These are phyloP conservation scores for Procavia capensis DNA, from an alignment of 2,113 vertebrate genomes.

Conservation along the genomic window DNA sequence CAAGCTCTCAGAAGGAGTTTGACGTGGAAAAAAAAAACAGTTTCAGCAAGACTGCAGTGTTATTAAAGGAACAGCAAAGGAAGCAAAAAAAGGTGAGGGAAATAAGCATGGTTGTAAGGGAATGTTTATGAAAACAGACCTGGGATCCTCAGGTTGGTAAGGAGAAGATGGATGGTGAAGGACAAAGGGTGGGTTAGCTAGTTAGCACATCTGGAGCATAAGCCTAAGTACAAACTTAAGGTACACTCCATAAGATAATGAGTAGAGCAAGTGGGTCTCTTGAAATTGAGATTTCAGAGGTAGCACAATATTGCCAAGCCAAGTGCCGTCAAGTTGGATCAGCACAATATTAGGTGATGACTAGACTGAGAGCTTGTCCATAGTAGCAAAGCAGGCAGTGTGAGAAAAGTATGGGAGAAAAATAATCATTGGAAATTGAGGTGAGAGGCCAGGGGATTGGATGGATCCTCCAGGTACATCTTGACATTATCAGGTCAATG, in stretches of 20 bases:
- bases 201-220: too few species aligned
- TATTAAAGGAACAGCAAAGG: not conserved
- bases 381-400: not conserved
- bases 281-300: not conserved
- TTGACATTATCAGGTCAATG: not conserved
- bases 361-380: too few species aligned
- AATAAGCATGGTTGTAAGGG: not conserved
- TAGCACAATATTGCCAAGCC: not conserved
- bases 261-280: not conserved
- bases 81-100: not conserved
- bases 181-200: not conserved
- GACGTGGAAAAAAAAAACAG: too few species aligned
- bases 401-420: not conserved
- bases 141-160: not conserved
- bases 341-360: too few species aligned
- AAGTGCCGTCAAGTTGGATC: too few species aligned
- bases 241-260: not conserved
- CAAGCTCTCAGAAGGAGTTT: too few species aligned
- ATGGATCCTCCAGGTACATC: not conserved
- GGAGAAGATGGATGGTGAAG: not conserved
- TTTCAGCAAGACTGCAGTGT: too few species aligned
- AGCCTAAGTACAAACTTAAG: too few species aligned
- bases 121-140: not conserved
- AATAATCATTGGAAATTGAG: not conserved
- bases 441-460: not conserved